Conservation (phyloP, 2,797 vertebrate genomes). For the Acanthurus leucopareius region DNA sequence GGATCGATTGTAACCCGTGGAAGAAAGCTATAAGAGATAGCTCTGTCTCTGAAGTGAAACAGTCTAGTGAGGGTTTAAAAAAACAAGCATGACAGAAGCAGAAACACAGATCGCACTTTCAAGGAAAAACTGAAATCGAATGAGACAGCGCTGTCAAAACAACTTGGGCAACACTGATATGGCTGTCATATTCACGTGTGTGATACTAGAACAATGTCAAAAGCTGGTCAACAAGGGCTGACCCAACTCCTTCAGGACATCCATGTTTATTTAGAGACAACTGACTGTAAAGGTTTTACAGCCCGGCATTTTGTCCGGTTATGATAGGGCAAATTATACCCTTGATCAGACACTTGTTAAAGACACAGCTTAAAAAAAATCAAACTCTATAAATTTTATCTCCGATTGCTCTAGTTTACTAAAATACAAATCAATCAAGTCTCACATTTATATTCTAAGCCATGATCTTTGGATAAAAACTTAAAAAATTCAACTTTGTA, state of each 20-base stretch:
- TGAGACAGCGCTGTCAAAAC: slow-evolving; percentile 67
- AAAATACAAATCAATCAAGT: background rate
- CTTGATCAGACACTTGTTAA: background rate
- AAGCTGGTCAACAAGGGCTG: slow-evolving; percentile 41
- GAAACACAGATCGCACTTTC: slow-evolving; percentile 48
- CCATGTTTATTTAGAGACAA: slow-evolving; percentile 21
- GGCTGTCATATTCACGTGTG: slow-evolving; percentile 50
- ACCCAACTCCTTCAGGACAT: slow-evolving; percentile 32
- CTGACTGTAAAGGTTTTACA: slow-evolving; percentile 13
- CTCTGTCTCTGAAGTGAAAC: slow-evolving; percentile 31
- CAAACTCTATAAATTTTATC: background rate
- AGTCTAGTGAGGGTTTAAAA: background rate
- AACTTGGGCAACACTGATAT: slow-evolving; percentile 47
- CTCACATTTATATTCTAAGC: background rate
- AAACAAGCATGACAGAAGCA: slow-evolving; percentile 31
- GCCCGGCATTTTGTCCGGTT: slow-evolving; percentile 11
- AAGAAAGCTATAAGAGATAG: slow-evolving; percentile 23
- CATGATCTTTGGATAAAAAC: background rate
- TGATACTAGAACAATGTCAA: slow-evolving; percentile 47
- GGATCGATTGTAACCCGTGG: slow-evolving; percentile 7
- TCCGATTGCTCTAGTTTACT: background rate
- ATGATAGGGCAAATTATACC: background rate
- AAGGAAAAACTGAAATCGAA: slow-evolving; percentile 49
- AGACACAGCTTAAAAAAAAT: background rate
- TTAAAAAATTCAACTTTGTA: slow-evolving; percentile 16